A percentile compares a stretch with the other conserved stretches of the same genome.
Conservation (phyloP, 2,888 invertebrate species). For the Empis livida region DNA sequence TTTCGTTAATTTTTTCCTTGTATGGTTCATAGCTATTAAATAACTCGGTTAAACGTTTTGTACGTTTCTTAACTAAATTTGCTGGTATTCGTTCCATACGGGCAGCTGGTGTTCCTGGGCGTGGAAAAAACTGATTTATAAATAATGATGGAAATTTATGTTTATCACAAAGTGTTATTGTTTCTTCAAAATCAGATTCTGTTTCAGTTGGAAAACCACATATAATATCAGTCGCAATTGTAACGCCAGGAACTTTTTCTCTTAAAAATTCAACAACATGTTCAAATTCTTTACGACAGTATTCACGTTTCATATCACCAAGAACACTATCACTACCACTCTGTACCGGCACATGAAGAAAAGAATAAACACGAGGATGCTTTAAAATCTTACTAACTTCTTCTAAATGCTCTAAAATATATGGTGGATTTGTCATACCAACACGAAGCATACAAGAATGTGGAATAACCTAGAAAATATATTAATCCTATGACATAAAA, state of each 20-base stretch:
- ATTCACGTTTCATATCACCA: conserved; percentile 93
- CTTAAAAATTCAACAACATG: conserved; percentile 73
- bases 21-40: conserved; percentile 87
- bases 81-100: conserved; percentile 72
- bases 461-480: conserved; percentile 22
- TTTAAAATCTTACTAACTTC: conserved; percentile 76
- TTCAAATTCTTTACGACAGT: conserved; percentile 78
- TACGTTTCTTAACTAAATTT: conserved; percentile 78
- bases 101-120: conserved; percentile 94
- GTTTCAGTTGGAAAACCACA: conserved; percentile 98
- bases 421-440: conserved; percentile 99
- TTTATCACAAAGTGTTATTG: conserved; percentile 66
- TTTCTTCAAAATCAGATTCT: conserved; percentile 75
- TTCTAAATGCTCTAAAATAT: conserved; percentile 87
- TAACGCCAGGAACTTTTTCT: conserved; percentile 73
- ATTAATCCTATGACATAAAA: neutral
- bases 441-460: conserved; percentile 67
- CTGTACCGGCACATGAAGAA: conserved; percentile 95
- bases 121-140: conserved; percentile 95
- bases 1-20: conserved; percentile 42
- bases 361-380: conserved; percentile 85
- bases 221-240: conserved; percentile 95
- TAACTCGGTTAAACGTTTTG: conserved; percentile 73
- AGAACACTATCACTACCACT: conserved; percentile 93
- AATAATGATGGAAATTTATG: conserved; percentile 89